Evolutionary conservation across 2,797 vertebrate genomes (phyloP).

Genomic region (Mycteria americana): DNA sequence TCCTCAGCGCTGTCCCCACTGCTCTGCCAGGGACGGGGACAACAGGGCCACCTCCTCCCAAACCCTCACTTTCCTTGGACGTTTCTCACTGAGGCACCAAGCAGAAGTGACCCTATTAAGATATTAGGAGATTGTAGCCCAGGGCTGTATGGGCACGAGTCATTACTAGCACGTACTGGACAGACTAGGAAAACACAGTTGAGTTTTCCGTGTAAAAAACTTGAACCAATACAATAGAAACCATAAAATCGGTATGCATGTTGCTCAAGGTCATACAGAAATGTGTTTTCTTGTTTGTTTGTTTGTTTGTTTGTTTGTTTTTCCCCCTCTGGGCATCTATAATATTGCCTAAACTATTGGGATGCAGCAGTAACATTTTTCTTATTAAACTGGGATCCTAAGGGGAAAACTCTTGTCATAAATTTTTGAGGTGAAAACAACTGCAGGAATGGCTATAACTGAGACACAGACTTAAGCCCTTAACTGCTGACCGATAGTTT

Average conservation of each 20-base stretch:
- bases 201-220: neutral
- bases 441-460: neutral
- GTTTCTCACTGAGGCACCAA: neutral
- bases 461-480: neutral
- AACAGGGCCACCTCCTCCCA: neutral
- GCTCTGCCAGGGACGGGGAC: neutral
- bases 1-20: neutral
- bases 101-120: neutral
- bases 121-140: neutral
- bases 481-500: neutral
- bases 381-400: neutral
- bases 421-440: constrained; percentile 1
- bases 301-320: neutral
- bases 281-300: neutral
- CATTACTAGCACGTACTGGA: neutral
- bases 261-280: neutral
- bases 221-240: neutral
- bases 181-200: neutral
- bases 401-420: neutral
- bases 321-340: neutral
- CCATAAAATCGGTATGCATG: neutral
- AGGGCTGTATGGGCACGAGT: neutral
- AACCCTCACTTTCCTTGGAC: neutral
- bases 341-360: neutral
- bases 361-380: neutral